Evolutionary conservation across 2,797 vertebrate species (phyloP).

Genomic region (Poecilia picta): DNA sequence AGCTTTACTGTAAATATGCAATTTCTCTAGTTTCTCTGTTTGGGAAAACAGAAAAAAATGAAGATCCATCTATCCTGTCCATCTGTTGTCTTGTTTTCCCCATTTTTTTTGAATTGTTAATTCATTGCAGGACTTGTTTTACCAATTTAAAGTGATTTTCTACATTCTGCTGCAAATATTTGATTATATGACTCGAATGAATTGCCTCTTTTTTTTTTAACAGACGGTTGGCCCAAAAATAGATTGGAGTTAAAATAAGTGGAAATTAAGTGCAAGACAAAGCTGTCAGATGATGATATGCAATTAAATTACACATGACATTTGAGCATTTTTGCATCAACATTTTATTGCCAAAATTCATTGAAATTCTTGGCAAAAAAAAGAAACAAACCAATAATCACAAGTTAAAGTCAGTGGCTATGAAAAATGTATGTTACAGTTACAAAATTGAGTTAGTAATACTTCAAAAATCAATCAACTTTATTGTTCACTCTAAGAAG

Average conservation of each 20-base stretch:
- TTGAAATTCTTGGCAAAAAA: neutral
- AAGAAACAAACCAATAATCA: neutral
- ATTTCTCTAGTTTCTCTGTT: neutral
- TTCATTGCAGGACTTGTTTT: neutral
- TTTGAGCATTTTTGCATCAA: neutral
- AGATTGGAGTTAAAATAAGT: neutral
- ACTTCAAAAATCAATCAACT: neutral
- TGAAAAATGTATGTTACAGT: neutral
- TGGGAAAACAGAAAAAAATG: neutral
- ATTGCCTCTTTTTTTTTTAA: neutral
- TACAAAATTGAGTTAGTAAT: neutral
- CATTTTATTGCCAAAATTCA: neutral
- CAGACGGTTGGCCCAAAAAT: neutral
- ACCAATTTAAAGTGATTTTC: neutral
- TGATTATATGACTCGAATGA: neutral
- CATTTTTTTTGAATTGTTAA: neutral
- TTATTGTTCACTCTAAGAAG: neutral
- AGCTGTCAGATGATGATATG: neutral
- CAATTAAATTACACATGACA: neutral
- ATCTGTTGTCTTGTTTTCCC: neutral
- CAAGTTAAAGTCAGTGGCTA: neutral
- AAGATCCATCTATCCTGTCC: neutral
- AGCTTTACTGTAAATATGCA: neutral
- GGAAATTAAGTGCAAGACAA: neutral
- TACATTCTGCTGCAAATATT: neutral